These are phyloP conservation scores for Lepidotrigona ventralis DNA, from an alignment of 1,140 invertebrate genomes.

Conservation along the genomic window DNA sequence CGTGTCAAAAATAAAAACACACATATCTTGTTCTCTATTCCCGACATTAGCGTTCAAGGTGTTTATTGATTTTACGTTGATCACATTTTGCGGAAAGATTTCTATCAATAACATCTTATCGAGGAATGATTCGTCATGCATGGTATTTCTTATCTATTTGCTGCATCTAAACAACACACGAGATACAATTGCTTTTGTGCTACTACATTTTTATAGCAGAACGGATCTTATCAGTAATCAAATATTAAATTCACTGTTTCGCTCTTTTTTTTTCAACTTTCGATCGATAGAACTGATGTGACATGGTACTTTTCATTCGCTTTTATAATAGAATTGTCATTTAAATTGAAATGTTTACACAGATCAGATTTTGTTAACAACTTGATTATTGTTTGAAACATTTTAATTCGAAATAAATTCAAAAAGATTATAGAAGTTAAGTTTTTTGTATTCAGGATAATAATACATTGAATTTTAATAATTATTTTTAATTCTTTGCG, in stretches of 20 bases:
- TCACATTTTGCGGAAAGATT: constrained; percentile 12
- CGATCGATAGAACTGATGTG: neutral
- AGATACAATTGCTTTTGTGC: constrained; percentile 23
- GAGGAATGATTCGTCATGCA: neutral
- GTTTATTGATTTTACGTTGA: neutral
- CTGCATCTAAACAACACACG: constrained; percentile 28
- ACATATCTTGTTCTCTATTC: neutral
- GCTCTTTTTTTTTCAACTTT: neutral
- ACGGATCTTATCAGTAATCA: neutral
- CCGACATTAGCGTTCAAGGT: neutral
- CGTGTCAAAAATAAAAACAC: constrained; percentile 2
- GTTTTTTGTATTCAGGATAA: neutral
- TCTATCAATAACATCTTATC: constrained; percentile 36
- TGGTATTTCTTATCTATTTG: constrained; percentile 16
- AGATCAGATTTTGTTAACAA: neutral
- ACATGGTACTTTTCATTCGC: neutral
- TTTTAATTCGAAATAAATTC: neutral
- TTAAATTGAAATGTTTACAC: neutral
- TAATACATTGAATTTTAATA: neutral
- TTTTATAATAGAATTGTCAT: neutral
- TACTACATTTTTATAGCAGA: constrained; percentile 21
- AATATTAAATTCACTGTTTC: neutral
- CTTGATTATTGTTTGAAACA: neutral
- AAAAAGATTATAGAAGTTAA: neutral
- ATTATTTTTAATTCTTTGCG: neutral